Conservation (phyloP, 2,888 invertebrate species). For the Ectropis crepuscularia region DNA sequence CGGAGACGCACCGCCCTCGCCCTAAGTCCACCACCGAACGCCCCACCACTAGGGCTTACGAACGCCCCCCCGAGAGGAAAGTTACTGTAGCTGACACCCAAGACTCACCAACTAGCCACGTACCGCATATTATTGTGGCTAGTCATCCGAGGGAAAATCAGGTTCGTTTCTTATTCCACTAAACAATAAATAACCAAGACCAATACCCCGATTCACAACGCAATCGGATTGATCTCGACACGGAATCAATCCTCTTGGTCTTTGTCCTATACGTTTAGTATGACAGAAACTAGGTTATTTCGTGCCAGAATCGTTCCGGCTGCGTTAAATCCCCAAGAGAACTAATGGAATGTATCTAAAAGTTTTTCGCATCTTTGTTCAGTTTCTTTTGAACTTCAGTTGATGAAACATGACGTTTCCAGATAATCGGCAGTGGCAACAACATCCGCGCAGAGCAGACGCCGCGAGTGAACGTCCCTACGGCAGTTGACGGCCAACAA, state of each 20-base stretch:
- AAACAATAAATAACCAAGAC: background rate
- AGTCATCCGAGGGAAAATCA: constrained; percentile 94
- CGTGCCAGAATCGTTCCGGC: background rate
- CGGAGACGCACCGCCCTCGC: constrained; percentile 50
- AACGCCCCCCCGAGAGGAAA: constrained; percentile 68
- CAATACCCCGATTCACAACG: too few species aligned
- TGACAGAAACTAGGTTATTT: background rate
- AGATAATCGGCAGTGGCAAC: constrained; percentile 81
- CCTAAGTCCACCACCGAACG: constrained; percentile 64
- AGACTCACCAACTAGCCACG: constrained; percentile 73
- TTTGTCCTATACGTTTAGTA: too few species aligned
- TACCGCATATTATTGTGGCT: constrained; percentile 85
- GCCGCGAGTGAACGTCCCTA: constrained; percentile 88
- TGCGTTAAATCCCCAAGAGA: too few species aligned
- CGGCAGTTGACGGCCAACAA: constrained; percentile 86
- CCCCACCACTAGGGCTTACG: constrained; percentile 72
- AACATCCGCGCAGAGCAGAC: constrained; percentile 87
- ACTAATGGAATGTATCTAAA: too few species aligned
- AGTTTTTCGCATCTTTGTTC: too few species aligned
- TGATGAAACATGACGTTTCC: constrained; percentile 7
- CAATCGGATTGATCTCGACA: too few species aligned
- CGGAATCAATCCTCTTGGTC: too few species aligned
- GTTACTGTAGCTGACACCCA: constrained; percentile 66
- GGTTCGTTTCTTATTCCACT: constrained; percentile 50
- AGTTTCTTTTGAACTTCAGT: too few species aligned